phyloP scores from a whole-genome alignment of 2,888 invertebrate genomes.

The Ormyrus nitidulus region DNA sequence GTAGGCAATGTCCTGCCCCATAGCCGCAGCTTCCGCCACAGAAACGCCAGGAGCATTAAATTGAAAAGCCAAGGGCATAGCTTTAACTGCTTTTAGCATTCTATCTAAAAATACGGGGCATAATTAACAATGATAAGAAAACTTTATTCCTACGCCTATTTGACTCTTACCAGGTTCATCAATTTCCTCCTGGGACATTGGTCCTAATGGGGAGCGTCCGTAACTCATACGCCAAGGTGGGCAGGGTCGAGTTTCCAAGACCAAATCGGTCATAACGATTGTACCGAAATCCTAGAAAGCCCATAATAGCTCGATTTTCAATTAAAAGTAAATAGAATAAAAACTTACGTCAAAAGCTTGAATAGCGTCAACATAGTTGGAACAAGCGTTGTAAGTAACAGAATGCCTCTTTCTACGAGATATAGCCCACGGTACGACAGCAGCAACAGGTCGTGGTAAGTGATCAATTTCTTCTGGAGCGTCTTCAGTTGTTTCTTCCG shows the following conservation, averaged over 20 bases:
- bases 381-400: conserved; percentile 61
- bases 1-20: conserved; percentile 67
- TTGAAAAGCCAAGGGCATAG: conserved; percentile 69
- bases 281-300: conserved; percentile 77
- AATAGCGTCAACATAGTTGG: conserved; percentile 72
- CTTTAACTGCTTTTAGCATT: conserved; percentile 65
- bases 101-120: conserved; percentile 59
- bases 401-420: conserved; percentile 61
- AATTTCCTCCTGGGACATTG: conserved; percentile 59
- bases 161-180: conserved; percentile 63
- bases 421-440: conserved; percentile 13
- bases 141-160: neutral
- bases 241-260: conserved; percentile 78
- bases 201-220: conserved; percentile 57
- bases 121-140: neutral
- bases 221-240: conserved; percentile 62
- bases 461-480: conserved; percentile 67
- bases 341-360: conserved; percentile 73
- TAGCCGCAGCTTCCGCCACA: conserved; percentile 57
- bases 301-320: conserved; percentile 63
- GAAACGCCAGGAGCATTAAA: conserved; percentile 59
- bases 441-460: conserved; percentile 64
- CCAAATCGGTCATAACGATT: conserved; percentile 78
- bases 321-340: neutral
- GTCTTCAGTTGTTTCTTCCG: conserved; percentile 64